phyloP scores from a whole-genome alignment of 2,888 invertebrate genomes.

The Isotomurus palustris region DNA sequence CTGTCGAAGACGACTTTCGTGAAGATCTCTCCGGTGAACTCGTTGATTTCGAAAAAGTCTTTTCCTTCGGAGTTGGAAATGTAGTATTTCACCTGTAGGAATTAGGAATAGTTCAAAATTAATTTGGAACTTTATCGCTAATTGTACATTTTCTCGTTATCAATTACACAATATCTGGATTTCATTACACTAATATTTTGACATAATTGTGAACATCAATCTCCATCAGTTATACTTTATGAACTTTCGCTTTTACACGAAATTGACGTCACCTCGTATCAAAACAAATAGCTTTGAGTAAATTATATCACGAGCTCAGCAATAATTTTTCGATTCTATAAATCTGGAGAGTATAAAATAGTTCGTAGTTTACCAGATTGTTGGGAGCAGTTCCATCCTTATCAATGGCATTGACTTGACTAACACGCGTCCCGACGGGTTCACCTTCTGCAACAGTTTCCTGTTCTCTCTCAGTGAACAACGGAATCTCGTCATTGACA shows the following conservation, averaged over 20 bases:
- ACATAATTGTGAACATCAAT: too few species aligned
- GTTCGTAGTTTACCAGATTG: conserved; percentile 71
- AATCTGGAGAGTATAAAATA: background rate
- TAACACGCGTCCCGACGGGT: conserved; percentile 89
- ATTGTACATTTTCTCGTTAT: too few species aligned
- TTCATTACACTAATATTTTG: too few species aligned
- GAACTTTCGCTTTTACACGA: too few species aligned
- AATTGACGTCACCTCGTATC: too few species aligned
- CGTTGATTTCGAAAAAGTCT: conserved; percentile 93
- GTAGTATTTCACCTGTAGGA: conserved; percentile 78
- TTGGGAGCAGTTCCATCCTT: conserved; percentile 93
- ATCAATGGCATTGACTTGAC: conserved; percentile 92
- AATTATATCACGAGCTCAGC: too few species aligned
- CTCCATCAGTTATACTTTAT: too few species aligned
- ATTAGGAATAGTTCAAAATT: too few species aligned
- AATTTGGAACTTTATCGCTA: too few species aligned
- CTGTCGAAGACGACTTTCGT: conserved; percentile 94
- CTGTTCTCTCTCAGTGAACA: conserved; percentile 91
- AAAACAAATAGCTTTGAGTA: too few species aligned
- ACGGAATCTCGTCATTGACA: conserved; percentile 94
- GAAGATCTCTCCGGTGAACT: conserved; percentile 91
- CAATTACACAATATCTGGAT: too few species aligned
- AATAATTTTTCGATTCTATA: background rate
- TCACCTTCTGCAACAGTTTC: conserved; percentile 93
- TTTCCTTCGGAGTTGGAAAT: conserved; percentile 91